These are phyloP conservation scores for Drosophila villosipedis DNA, from an alignment of 2,888 invertebrate species.

Conservation along the genomic window DNA sequence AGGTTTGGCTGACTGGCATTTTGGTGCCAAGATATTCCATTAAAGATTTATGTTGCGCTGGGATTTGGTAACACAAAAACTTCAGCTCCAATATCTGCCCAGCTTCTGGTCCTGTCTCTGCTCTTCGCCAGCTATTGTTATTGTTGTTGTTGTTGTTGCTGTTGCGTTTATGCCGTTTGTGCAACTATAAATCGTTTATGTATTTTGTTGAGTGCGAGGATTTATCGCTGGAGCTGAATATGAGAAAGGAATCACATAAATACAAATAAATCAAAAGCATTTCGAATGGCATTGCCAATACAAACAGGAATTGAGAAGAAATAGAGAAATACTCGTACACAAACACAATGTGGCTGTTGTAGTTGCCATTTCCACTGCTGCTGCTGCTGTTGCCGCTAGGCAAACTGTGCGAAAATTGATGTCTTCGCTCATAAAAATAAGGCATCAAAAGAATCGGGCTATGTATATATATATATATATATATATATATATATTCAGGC, in stretches of 20 bases:
- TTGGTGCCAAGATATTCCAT: slow-evolving; percentile 54
- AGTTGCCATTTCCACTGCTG: slow-evolving; percentile 7
- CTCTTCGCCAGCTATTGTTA: slow-evolving; percentile 23
- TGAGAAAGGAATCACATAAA: slow-evolving; percentile 77
- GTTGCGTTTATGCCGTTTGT: slow-evolving; percentile 55
- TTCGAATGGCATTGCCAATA: slow-evolving; percentile 67
- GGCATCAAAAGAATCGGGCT: slow-evolving; percentile 65
- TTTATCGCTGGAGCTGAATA: slow-evolving; percentile 74
- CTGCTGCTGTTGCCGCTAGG: slow-evolving; percentile 43
- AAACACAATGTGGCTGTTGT: slow-evolving; percentile 5
- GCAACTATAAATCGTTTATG: slow-evolving; percentile 81
- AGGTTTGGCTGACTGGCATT: slow-evolving; percentile 26
- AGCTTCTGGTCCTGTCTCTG: slow-evolving; percentile 9
- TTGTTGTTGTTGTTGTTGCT: slow-evolving; percentile 34
- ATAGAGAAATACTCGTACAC: slow-evolving; percentile 55
- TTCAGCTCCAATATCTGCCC: slow-evolving; percentile 40
- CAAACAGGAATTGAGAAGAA: slow-evolving; percentile 56
- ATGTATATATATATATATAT: neutral
- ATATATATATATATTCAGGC: slow-evolving; percentile 1
- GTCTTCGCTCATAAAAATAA: slow-evolving; percentile 79
- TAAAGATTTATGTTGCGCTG: slow-evolving; percentile 70
- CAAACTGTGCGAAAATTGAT: slow-evolving; percentile 76
- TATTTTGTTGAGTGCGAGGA: slow-evolving; percentile 80
- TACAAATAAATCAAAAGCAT: slow-evolving; percentile 79
- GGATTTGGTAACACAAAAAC: slow-evolving; percentile 62